Conservation (phyloP, 2,888 invertebrate species). For the Tetrapedia diversipes region DNA sequence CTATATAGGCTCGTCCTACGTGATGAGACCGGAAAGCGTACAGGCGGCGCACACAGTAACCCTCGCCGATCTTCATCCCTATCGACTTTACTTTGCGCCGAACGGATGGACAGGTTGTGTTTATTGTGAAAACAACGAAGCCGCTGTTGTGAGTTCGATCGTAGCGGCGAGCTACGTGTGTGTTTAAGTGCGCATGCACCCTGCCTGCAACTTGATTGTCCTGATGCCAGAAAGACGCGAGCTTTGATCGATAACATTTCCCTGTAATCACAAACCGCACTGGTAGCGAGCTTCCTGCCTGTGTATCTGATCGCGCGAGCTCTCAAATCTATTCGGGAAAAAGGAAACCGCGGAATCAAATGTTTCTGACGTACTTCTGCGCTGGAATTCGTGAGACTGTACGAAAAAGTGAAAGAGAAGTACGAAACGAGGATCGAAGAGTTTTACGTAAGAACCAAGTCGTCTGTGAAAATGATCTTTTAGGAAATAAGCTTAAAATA, state of each 20-base stretch:
- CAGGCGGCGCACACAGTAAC: constrained; percentile 43
- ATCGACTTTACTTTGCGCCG: constrained; percentile 72
- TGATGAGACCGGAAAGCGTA: constrained; percentile 58
- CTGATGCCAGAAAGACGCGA: constrained; percentile 43
- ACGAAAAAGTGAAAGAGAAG: too few relatives aligned
- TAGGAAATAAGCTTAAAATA: too few relatives aligned
- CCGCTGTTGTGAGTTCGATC: constrained; percentile 62
- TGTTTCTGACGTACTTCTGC: background rate
- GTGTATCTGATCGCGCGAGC: background rate
- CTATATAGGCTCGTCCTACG: constrained; percentile 35
- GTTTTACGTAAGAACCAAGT: too few relatives aligned
- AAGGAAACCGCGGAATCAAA: too few relatives aligned
- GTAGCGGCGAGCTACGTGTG: constrained; percentile 48
- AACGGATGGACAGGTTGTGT: constrained; percentile 78
- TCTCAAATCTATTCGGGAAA: background rate
- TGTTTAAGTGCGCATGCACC: constrained; percentile 66
- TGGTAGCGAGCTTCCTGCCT: background rate
- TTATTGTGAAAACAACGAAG: constrained; percentile 79
- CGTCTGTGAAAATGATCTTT: too few relatives aligned
- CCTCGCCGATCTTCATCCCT: constrained; percentile 41
- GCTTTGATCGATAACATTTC: constrained; percentile 67
- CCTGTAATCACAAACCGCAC: constrained; percentile 42
- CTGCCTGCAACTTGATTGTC: constrained; percentile 58
- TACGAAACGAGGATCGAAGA: too few relatives aligned
- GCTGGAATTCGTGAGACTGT: background rate